Evolutionary conservation across 1,140 invertebrate species (phyloP), one percentile per base, ranked within the genome.

Genomic region (Mercenaria mercenaria): DNA sequence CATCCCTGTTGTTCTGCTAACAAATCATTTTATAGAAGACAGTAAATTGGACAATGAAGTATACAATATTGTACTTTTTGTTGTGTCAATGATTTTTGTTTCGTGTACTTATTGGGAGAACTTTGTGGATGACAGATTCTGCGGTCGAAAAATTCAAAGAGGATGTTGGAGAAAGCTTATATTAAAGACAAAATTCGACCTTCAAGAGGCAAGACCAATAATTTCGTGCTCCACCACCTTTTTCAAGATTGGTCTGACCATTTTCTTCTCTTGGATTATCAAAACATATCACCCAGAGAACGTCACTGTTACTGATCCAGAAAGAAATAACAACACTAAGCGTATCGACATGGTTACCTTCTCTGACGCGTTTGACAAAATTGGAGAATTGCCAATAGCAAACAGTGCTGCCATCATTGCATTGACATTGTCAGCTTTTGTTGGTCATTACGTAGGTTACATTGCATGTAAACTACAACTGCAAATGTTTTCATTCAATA

Each of bases 21-120:
- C n/a, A 11, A 29, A 88, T 23, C 43, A 88, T 37, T 88, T 88
- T 81, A 2, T 80, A 23, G 76, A 23, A 0, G 76, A 67, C 1
- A 88, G 77, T 41, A 47, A 10, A 23, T 37, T 67, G 0, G 76
- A 88, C 43, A 56, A 37, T 20, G 56, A 69, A 50, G 23, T 8
- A 0, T 32, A 67, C 26, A 41, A 29, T 23, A 34, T 67, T 34
- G 86, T 67, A 6, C 13, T 69, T 10, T 67, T 88, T 50, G 26
- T 69, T 0, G 11, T 69, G 1, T 26, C 76, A 0, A 88, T 88
- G 43, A n/a, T 88, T 47, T 80, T 88, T 67, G 64, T 88, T 26
- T 88, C 86, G 10, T 88, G 79, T 81, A 69, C 76, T 1, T 69
- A 50, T 56, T 88, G 86, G 86, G 86, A 88, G 50, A 88, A 88